Evolutionary conservation across 2,888 invertebrate species (phyloP), one percentile per base, ranked within the genome.

Genomic region (Drosophila meridiana): DNA sequence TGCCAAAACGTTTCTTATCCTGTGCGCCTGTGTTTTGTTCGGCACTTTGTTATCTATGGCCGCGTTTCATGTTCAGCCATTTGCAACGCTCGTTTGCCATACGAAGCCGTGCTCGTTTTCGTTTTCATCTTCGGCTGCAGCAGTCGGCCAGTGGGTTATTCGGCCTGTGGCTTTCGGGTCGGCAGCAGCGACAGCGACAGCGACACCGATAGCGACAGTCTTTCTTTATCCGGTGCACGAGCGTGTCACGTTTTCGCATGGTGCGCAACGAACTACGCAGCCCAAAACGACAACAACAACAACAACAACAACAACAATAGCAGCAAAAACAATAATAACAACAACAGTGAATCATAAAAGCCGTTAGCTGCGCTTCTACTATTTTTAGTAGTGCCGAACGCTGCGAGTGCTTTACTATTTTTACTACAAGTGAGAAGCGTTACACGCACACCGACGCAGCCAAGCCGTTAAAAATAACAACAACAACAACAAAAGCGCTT

Each of bases 211-310:
- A 73, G 65, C 73, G 69, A 73, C 79, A 84, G 85, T 85, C 87
- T 85, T 87, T 82, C 80, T 75, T 78, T 85, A 79, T 81, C 83
- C 83, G 85, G 87, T 81, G 74, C 65, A 62, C 76, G 76, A 85
- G 83, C 73, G 76, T 83, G 87, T 79, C 69, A 70, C 85, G 81
- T 72, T 85, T 77, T 74, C 76, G 73, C 87, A 61, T 69, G 57
- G 43, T 68, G 65, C 75, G 72, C 65, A 82, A 38, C 65, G 55
- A 70, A 69, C 55, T 66, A 76, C 76, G 68, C 73, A 68, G 73
- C 42, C 28, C 26, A 66, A 43, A 42, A 30, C 50, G 69, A 73
- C 34, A 69, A 67, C 9, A 50, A 61, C 38, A 69, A 50, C 64
- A 69, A 28, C 28, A 73, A 59, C 63, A 53, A 58, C 48, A 61